phyloP scores from a whole-genome alignment of 2,113 vertebrate genomes.

The Bufo bufo region DNA sequence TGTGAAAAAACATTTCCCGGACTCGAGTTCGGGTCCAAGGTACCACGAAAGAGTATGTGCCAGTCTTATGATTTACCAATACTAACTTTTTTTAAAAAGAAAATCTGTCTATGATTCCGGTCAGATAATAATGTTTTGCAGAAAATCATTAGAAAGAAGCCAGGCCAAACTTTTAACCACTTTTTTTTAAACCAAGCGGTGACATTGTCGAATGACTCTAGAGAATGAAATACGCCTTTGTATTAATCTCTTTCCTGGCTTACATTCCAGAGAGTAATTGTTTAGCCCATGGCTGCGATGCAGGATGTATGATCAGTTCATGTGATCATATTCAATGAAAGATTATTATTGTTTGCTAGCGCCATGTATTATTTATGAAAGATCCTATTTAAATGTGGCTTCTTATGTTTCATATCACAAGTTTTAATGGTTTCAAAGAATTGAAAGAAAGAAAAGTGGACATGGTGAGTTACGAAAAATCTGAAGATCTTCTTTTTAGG shows the following conservation, averaged over 20 bases:
- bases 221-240: slow-evolving; percentile 3
- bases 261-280: background rate
- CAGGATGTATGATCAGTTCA: slow-evolving; percentile 9
- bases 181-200: no score
- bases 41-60: background rate
- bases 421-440: background rate
- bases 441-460: background rate
- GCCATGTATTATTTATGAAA: background rate
- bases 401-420: background rate
- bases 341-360: background rate
- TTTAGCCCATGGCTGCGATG: background rate
- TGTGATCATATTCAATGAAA: slow-evolving; percentile 21
- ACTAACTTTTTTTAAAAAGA: background rate
- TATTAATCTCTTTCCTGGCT: background rate
- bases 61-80: background rate
- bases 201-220: slow-evolving; percentile 11
- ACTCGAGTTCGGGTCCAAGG: no score
- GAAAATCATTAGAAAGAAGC: background rate
- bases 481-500: background rate
- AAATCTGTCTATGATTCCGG: background rate
- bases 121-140: background rate
- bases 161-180: no score
- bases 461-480: background rate
- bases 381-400: background rate
- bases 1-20: no score